These are phyloP conservation scores for Platalea minor DNA, from an alignment of 2,797 vertebrate species.

Conservation along the genomic window DNA sequence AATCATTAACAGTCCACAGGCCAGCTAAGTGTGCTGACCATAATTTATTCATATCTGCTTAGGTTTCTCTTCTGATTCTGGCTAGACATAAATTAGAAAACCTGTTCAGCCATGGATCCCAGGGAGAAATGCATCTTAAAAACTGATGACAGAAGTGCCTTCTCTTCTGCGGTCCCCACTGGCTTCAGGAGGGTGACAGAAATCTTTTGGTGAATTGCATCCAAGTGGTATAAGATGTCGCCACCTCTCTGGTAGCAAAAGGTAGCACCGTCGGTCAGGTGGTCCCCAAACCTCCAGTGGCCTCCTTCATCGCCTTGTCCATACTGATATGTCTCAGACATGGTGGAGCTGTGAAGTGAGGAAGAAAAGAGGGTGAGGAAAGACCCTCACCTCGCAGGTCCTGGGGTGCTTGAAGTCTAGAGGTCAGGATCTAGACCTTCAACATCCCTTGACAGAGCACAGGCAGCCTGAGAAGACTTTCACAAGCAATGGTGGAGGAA, in stretches of 20 bases:
- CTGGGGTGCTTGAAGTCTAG: not conserved
- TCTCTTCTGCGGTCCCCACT: not conserved
- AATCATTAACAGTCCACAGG: conserved; percentile 18
- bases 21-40: not conserved
- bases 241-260: not conserved
- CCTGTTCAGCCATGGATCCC: not conserved
- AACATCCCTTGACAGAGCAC: not conserved
- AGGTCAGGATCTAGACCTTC: not conserved
- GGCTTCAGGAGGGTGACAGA: not conserved
- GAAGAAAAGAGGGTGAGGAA: not conserved
- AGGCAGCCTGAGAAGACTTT: not conserved
- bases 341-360: not conserved
- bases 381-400: not conserved
- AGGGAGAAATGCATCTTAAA: not conserved
- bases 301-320: not conserved
- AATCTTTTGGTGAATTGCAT: not conserved
- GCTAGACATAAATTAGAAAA: not conserved
- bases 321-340: not conserved
- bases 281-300: not conserved
- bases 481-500: not conserved
- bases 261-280: not conserved
- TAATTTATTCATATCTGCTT: not conserved
- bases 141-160: not conserved
- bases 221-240: not conserved
- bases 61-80: conserved; percentile 4